A percentile compares a stretch with the other conserved stretches of the same genome.
Conservation (phyloP, 2,113 vertebrate species). For the Myotis yumanensis region DNA sequence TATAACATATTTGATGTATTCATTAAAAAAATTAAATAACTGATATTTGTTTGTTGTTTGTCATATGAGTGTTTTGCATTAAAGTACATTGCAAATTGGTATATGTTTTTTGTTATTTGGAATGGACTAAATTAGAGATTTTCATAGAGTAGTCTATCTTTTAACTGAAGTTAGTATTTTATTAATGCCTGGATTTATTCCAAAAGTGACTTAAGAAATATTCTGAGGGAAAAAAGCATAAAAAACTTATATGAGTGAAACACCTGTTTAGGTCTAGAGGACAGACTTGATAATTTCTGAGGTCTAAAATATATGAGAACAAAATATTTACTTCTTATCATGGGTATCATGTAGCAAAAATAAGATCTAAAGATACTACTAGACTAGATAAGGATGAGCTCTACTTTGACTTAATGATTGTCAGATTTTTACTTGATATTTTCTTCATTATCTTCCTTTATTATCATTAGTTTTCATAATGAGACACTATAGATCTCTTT, state of each 20-base stretch:
- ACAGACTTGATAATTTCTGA: neutral
- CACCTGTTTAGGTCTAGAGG: neutral
- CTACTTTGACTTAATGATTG: neutral
- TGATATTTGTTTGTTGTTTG: neutral
- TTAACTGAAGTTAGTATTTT: neutral
- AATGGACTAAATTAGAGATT: conserved; percentile 20
- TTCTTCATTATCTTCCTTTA: neutral
- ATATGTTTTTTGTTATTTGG: neutral
- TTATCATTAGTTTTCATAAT: neutral
- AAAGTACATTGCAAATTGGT: neutral
- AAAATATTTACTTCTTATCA: conserved; percentile 10
- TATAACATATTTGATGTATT: neutral
- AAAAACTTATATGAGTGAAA: neutral
- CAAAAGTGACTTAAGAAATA: neutral
- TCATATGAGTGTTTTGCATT: neutral
- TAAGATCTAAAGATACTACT: neutral
- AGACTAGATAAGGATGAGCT: neutral
- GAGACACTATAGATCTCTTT: neutral
- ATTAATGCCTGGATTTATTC: neutral
- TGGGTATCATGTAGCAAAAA: neutral
- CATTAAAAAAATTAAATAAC: neutral
- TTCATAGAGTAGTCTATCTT: neutral
- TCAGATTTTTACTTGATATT: neutral
- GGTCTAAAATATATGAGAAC: neutral
- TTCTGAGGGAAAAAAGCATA: neutral